These are phyloP conservation scores for Neodiprion pinetum DNA, from an alignment of 1,140 invertebrate species.

Conservation along the genomic window DNA sequence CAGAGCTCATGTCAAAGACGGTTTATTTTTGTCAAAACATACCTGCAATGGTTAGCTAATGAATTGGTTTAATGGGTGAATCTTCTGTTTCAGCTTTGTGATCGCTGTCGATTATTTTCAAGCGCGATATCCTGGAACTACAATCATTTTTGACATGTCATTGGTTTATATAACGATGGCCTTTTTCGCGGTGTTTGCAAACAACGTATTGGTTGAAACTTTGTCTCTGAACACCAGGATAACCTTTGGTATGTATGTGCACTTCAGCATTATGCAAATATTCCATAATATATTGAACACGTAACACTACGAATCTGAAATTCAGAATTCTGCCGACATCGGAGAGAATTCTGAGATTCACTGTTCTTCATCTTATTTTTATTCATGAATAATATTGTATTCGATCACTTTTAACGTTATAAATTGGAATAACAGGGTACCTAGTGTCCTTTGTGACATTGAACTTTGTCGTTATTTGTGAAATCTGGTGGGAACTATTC, in stretches of 20 bases:
- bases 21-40: too few relatives aligned
- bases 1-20: too few relatives aligned
- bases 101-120: slow-evolving; percentile 92
- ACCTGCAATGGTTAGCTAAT: too few relatives aligned
- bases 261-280: neutral
- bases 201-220: slow-evolving; percentile 86
- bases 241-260: slow-evolving; percentile 74
- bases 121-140: slow-evolving; percentile 79
- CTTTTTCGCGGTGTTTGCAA: slow-evolving; percentile 84
- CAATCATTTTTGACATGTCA: slow-evolving; percentile 91
- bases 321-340: neutral
- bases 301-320: neutral
- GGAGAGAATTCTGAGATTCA: neutral
- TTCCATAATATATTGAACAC: neutral
- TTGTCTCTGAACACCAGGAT: slow-evolving; percentile 83
- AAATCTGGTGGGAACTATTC: slow-evolving; percentile 85
- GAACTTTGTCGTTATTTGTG: slow-evolving; percentile 82
- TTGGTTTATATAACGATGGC: slow-evolving; percentile 88
- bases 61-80: too few relatives aligned
- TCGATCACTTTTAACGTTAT: too few relatives aligned
- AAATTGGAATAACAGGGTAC: slow-evolving; percentile 71
- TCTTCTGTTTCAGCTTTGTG: slow-evolving; percentile 75
- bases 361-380: slow-evolving; percentile 15
- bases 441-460: slow-evolving; percentile 81
- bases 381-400: neutral